phyloP scores from a whole-genome alignment of 2,113 vertebrate genomes.

The Patagioenas fasciata region DNA sequence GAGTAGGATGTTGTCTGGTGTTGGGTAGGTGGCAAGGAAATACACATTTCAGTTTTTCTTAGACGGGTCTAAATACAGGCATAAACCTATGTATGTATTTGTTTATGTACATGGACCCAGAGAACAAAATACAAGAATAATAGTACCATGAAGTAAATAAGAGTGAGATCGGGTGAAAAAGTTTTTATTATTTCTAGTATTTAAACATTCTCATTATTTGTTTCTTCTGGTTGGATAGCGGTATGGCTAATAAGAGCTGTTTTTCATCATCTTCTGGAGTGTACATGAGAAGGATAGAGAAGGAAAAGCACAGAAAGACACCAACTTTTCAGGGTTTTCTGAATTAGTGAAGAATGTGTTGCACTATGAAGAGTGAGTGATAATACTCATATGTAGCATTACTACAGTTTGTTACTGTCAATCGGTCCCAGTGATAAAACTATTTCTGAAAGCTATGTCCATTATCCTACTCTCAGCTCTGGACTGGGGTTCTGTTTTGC shows the following conservation, averaged over 20 bases:
- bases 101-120: neutral
- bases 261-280: neutral
- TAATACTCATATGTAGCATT: neutral
- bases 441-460: neutral
- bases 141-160: neutral
- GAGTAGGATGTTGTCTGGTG: neutral
- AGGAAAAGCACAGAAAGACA: neutral
- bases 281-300: neutral
- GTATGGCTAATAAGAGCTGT: neutral
- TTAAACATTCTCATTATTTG: neutral
- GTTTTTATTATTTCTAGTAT: neutral
- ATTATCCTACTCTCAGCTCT: neutral
- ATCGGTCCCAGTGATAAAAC: neutral
- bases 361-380: neutral
- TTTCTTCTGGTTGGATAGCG: neutral
- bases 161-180: neutral
- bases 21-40: neutral
- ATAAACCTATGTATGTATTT: neutral
- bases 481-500: neutral
- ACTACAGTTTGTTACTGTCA: neutral
- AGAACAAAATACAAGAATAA: neutral
- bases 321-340: neutral
- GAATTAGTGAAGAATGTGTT: neutral
- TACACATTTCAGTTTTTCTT: neutral
- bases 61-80: neutral